Percentiles rank a stretch among this genome's conserved stretches.
Conservation (phyloP, 2,113 vertebrate species). For the Passer montanus region DNA sequence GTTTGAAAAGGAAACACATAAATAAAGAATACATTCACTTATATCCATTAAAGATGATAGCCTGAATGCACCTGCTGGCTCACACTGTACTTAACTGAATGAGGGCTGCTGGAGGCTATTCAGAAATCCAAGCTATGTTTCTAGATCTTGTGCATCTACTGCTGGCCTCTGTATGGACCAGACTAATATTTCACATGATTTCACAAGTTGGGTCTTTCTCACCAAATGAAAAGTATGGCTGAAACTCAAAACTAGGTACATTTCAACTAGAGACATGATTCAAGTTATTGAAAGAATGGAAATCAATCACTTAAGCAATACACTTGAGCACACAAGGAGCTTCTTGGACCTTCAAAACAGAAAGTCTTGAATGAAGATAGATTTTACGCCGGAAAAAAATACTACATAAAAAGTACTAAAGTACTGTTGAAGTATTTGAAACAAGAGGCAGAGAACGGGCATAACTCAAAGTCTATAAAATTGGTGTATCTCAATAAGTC, state of each 20-base stretch:
- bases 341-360: background rate
- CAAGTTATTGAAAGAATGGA: background rate
- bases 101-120: background rate
- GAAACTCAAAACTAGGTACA: background rate
- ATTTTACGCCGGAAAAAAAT: background rate
- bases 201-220: background rate
- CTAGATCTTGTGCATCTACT: background rate
- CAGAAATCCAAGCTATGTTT: rapidly evolving
- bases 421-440: background rate
- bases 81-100: background rate
- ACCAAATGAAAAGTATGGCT: background rate
- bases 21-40: background rate
- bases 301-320: background rate
- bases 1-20: background rate
- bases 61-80: background rate
- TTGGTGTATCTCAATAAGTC: background rate
- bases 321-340: background rate
- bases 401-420: background rate
- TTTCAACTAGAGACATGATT: background rate
- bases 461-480: background rate
- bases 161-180: background rate
- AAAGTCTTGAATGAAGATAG: background rate
- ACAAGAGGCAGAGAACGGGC: background rate
- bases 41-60: background rate
- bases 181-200: background rate